Evolutionary conservation across 2,888 invertebrate genomes (phyloP), one percentile per base, ranked within the genome.

Genomic region (Siphlonurus alternatus): DNA sequence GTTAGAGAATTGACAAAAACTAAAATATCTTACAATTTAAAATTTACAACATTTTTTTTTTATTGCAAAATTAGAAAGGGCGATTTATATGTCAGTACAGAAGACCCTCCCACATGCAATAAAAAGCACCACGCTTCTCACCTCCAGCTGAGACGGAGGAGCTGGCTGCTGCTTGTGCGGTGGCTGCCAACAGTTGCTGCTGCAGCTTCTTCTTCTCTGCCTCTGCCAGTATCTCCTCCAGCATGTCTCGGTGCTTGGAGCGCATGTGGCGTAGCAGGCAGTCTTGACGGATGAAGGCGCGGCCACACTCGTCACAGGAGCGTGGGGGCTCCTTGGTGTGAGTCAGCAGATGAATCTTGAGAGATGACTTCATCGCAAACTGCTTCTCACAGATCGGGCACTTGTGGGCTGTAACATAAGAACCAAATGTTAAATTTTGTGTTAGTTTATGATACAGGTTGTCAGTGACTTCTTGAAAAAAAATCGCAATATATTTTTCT

Each of bases 271-370:
- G 80, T 74, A 88, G 79, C 23, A 89, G 79, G 74, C 88, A 88
- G 75, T 88, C 87, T 71, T 87, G 87, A 67, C 89, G 82, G 69
- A 88, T 87, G 76, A 89, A 89, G 1, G 88, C 88, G 65, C 88
- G 81, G 3, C 83, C 83, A 75, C 89, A 89, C 75, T 87, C 86
- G 72, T 87, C 85, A 73, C 89, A 89, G 68, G 85, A 85, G 62
- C 87, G 84, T 63, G 89, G 87, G 63, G 83, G 83, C 74, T 89
- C 88, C 75, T 75, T 75, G 68, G 83, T 81, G 74, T 89, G 89
- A 64, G 86, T 87, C 68, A 81, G 75, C 73, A 84, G 76, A 75
- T 89, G 89, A 20, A 86, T 83, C 69, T 84, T 85, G 71, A 88
- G 76, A 65, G 86, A 84, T 24, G 84, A 79, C 71, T 85, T 86